These are phyloP conservation scores for Tipula vernalis DNA, from an alignment of 2,888 invertebrate species.

Conservation along the genomic window DNA sequence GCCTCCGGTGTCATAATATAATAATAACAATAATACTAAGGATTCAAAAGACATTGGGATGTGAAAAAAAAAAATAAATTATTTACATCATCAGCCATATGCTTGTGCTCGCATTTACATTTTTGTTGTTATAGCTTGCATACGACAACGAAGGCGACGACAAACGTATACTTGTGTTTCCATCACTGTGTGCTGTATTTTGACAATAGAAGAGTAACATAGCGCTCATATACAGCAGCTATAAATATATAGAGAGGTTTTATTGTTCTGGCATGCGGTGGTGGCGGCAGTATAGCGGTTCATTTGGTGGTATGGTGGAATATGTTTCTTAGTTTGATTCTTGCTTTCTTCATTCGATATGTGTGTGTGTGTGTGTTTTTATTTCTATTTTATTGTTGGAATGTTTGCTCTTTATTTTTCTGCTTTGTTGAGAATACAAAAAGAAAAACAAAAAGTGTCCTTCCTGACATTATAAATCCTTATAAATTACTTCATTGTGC, in stretches of 20 bases:
- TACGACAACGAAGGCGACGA: not conserved
- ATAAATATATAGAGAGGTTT: not conserved
- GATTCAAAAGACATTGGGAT: not conserved
- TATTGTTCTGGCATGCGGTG: not conserved
- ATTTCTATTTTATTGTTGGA: not conserved
- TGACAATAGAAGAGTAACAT: not conserved
- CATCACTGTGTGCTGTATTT: not conserved
- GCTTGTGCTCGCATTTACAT: not conserved
- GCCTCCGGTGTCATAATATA: not conserved
- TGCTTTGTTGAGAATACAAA: not conserved
- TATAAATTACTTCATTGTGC: slow-evolving; percentile 11
- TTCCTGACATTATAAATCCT: slow-evolving; percentile 10
- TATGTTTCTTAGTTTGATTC: not conserved
- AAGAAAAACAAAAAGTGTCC: not conserved
- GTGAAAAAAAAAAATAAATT: not conserved
- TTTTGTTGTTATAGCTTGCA: not conserved
- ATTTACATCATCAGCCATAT: not conserved
- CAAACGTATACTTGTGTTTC: not conserved
- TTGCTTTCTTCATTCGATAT: not conserved
- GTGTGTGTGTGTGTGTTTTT: not conserved
- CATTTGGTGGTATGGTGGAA: not conserved
- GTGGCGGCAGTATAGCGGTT: not conserved
- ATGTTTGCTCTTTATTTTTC: not conserved
- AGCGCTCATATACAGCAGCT: not conserved
- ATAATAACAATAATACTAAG: not conserved